These are phyloP conservation scores for Agrotis ipsilon DNA, from an alignment of 2,888 invertebrate genomes.

Conservation along the genomic window DNA sequence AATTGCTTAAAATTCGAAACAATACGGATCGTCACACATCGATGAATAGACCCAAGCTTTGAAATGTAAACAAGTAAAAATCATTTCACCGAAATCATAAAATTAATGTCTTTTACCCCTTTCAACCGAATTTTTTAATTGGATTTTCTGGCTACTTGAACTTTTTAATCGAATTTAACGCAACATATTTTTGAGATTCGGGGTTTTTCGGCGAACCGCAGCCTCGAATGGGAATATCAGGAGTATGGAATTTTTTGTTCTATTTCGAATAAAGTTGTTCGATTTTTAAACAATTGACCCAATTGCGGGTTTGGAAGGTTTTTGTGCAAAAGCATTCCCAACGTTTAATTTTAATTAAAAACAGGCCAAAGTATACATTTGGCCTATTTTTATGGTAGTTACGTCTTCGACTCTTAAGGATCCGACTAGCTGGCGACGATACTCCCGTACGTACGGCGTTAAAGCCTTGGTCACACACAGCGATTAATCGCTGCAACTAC, in stretches of 20 bases:
- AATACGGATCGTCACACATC: constrained; percentile 10
- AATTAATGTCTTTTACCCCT: constrained; percentile 8
- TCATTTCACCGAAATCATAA: constrained; percentile 12
- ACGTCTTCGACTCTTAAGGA: no score
- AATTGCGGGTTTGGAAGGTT: constrained; percentile 20
- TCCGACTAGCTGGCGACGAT: no score
- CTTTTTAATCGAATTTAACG: constrained; percentile 31
- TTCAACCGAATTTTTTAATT: constrained; percentile 22
- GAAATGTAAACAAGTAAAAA: constrained; percentile 37
- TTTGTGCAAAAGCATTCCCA: background rate
- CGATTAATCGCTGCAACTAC: no score
- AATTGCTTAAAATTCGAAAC: background rate
- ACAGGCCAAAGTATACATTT: constrained; percentile 11
- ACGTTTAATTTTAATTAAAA: constrained; percentile 6
- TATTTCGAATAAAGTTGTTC: constrained; percentile 9
- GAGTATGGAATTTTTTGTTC: constrained; percentile 3
- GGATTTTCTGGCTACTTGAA: constrained; percentile 22
- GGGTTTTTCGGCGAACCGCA: background rate
- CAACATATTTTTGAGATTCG: constrained; percentile 21
- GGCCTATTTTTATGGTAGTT: background rate
- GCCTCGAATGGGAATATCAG: constrained; percentile 12
- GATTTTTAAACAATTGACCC: constrained; percentile 26
- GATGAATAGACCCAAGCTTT: constrained; percentile 9
- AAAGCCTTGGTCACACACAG: no score
- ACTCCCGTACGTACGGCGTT: no score